A percentile compares a stretch with the other conserved stretches of the same genome.
phyloP scores from a whole-genome alignment of 2,113 vertebrate species.

The Paramormyrops kingsleyae region DNA sequence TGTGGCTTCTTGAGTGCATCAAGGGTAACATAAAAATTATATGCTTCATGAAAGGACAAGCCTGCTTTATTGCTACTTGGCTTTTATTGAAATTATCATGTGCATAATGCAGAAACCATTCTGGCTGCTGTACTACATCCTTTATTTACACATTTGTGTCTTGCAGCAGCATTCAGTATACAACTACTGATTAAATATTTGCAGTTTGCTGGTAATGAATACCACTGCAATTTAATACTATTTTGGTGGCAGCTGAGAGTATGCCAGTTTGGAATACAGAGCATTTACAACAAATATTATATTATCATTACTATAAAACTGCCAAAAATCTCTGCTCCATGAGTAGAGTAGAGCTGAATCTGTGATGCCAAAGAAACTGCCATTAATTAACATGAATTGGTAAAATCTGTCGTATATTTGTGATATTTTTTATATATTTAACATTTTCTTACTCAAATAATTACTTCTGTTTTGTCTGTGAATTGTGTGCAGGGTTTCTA shows the following conservation, averaged over 20 bases:
- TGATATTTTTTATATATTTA: neutral
- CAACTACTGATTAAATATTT: neutral
- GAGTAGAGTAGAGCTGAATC: neutral
- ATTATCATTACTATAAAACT: neutral
- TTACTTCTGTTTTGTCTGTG: neutral
- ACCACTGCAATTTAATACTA: neutral
- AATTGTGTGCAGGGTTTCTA: neutral
- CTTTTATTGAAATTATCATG: neutral
- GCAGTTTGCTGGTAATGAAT: neutral
- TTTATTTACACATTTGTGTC: neutral
- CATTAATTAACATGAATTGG: neutral
- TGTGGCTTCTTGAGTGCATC: neutral
- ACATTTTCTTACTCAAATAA: neutral
- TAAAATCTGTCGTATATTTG: neutral
- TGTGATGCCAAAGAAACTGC: neutral
- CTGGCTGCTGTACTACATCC: neutral
- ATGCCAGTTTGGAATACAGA: neutral
- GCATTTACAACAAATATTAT: neutral
- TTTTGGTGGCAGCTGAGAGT: neutral
- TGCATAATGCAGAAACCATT: neutral
- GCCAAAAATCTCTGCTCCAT: neutral
- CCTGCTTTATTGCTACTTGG: neutral
- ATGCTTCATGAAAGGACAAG: neutral
- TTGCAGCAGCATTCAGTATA: neutral
- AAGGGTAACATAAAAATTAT: neutral